phyloP scores from a whole-genome alignment of 2,888 invertebrate genomes.

The Eulithis prunata region DNA sequence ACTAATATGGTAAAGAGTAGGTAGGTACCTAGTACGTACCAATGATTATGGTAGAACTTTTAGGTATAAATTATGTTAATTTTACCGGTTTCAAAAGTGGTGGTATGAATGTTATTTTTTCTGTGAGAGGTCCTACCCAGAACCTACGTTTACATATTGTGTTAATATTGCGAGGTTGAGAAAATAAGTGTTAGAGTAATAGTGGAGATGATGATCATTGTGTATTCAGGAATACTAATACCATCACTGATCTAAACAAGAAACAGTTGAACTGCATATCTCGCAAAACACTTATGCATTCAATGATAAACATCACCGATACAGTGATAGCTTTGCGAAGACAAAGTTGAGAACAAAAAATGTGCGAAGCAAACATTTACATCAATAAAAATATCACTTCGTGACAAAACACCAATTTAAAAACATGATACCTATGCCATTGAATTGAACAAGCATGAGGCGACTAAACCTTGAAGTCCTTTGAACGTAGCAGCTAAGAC shows the following conservation, averaged over 20 bases:
- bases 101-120: background rate
- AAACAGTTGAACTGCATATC: too few species aligned
- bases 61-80: background rate
- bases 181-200: too few species aligned
- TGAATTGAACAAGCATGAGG: slow-evolving; percentile 23
- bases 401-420: slow-evolving; percentile 29
- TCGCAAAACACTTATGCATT: slow-evolving; percentile 9
- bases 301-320: background rate
- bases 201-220: background rate
- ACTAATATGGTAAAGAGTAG: background rate
- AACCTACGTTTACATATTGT: too few species aligned
- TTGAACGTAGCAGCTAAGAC: slow-evolving; percentile 16
- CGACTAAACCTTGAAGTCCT: slow-evolving; percentile 14
- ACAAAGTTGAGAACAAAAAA: slow-evolving; percentile 12
- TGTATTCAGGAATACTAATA: background rate
- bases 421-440: slow-evolving; percentile 32
- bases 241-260: background rate
- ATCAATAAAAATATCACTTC: slow-evolving; percentile 19
- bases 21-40: too few species aligned
- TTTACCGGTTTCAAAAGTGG: background rate
- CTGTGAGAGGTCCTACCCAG: background rate
- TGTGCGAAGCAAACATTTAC: slow-evolving; percentile 22
- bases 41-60: background rate
- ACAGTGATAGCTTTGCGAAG: background rate
- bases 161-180: too few species aligned